A percentile compares a stretch with the other conserved stretches of the same genome.
Evolutionary conservation across 2,797 vertebrate species (phyloP).

Genomic region (Iguana delicatissima): DNA sequence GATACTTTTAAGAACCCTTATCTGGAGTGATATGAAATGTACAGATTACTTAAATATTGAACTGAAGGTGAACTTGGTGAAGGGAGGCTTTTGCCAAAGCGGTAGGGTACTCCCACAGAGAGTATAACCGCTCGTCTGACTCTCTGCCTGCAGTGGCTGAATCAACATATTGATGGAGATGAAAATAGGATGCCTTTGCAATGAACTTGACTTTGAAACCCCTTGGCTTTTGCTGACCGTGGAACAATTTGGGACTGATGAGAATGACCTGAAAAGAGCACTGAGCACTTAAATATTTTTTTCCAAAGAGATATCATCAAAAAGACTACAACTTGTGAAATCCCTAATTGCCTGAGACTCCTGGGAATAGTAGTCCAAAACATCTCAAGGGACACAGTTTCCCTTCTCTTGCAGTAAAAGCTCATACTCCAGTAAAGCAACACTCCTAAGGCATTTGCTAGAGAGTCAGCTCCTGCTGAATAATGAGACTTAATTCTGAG

Average conservation of each 20-base stretch:
- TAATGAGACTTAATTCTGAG: background rate
- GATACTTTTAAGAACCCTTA: background rate
- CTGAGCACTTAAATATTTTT: background rate
- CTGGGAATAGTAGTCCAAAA: background rate
- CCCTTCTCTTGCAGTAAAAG: background rate
- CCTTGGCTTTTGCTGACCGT: background rate
- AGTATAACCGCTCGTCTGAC: background rate
- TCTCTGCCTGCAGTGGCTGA: background rate
- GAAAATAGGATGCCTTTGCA: conserved; percentile 12
- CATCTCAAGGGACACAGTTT: background rate
- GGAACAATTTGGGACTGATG: background rate
- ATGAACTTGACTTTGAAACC: conserved; percentile 28
- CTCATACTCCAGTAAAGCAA: background rate
- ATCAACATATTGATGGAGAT: conserved; percentile 13
- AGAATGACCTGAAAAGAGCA: background rate
- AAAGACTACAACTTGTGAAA: background rate
- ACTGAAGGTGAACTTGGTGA: conserved; percentile 16
- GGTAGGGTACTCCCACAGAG: background rate
- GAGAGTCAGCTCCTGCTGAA: background rate
- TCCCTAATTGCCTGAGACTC: background rate
- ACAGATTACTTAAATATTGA: background rate
- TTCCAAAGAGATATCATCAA: background rate
- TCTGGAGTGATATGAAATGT: background rate
- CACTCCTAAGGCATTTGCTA: background rate
- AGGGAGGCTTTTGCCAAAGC: conserved; percentile 6